Percentiles rank a stretch among this genome's conserved stretches.
Conservation (phyloP, 2,113 vertebrate species). For the Motacilla alba region DNA sequence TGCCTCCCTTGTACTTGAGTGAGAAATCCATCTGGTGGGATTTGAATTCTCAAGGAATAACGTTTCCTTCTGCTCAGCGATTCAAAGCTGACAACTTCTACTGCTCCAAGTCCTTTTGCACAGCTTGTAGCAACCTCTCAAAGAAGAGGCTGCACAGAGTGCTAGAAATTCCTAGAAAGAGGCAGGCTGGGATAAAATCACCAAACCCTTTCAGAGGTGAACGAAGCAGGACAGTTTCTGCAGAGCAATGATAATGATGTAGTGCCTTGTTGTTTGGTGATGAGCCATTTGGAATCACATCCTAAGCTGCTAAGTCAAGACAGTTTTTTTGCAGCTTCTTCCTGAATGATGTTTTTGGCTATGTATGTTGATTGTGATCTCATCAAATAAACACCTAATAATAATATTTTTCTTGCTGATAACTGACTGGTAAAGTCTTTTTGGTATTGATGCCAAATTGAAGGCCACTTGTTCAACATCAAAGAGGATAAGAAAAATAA, state of each 20-base stretch:
- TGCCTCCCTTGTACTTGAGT: background rate
- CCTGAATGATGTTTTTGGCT: background rate
- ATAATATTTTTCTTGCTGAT: background rate
- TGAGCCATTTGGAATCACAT: background rate
- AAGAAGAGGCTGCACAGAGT: background rate
- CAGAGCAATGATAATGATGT: background rate
- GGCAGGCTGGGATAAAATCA: background rate
- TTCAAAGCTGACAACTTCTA: background rate
- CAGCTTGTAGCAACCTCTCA: background rate
- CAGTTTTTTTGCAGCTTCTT: background rate
- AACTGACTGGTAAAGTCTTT: background rate
- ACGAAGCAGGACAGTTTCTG: background rate
- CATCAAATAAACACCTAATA: background rate
- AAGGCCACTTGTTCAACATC: background rate
- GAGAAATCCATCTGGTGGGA: background rate
- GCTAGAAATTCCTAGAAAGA: constrained; percentile 7
- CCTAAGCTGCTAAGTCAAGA: background rate
- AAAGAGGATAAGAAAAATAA: background rate
- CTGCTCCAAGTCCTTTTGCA: background rate
- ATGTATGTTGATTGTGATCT: background rate
- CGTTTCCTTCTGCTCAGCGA: background rate
- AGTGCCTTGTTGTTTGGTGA: background rate
- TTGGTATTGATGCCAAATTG: background rate
- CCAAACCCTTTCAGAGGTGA: background rate
- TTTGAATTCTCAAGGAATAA: background rate